phyloP scores from a whole-genome alignment of 2,888 invertebrate genomes.

The Cacoxenus indagator region DNA sequence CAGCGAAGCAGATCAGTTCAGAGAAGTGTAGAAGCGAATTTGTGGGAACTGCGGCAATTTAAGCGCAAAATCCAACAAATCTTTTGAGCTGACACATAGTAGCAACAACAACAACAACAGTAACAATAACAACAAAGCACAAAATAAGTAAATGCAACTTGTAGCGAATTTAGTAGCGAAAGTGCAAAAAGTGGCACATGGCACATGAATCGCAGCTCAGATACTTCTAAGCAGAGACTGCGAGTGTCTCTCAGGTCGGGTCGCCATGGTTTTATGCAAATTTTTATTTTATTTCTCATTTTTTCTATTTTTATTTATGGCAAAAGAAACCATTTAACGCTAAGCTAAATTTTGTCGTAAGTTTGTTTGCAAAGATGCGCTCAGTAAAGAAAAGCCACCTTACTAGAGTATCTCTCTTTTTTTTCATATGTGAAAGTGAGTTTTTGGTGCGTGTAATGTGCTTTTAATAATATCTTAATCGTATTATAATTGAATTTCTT shows the following conservation, averaged over 20 bases:
- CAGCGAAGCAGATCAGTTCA: not conserved
- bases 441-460: conserved; percentile 16
- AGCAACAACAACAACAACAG: not conserved
- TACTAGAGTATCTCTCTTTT: conserved; percentile 1
- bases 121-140: not conserved
- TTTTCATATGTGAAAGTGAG: conserved; percentile 12
- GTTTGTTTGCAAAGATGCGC: not conserved
- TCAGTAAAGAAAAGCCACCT: not conserved
- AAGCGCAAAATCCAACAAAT: not conserved
- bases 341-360: conserved; percentile 8
- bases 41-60: conserved; percentile 6
- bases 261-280: conserved; percentile 2
- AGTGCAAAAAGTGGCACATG: conserved; percentile 14
- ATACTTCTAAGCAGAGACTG: no score
- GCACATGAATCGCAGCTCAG: not conserved
- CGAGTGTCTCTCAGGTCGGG: no score
- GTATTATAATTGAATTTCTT: not conserved
- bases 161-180: conserved; percentile 8
- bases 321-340: conserved; percentile 17
- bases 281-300: not conserved
- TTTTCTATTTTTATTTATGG: not conserved
- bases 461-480: conserved; percentile 16
- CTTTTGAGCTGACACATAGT: not conserved
- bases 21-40: not conserved
- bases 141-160: not conserved